Evolutionary conservation across 2,113 vertebrate genomes (phyloP).

Genomic region (Cyanoliseus patagonus): DNA sequence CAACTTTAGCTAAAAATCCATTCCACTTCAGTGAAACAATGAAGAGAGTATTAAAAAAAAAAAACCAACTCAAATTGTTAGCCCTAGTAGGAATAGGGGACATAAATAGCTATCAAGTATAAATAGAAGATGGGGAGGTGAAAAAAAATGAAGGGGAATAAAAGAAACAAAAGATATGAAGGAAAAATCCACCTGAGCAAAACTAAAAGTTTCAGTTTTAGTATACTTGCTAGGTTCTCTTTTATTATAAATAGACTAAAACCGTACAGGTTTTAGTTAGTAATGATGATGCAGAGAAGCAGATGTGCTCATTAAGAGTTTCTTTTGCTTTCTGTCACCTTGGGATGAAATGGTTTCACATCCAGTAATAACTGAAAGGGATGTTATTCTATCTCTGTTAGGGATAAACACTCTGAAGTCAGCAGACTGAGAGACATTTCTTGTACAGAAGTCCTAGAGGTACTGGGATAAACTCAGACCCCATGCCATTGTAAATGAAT

Average conservation of each 20-base stretch:
- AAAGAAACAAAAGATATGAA: neutral
- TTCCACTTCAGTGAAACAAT: neutral
- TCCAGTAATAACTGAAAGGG: neutral
- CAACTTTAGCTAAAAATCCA: neutral
- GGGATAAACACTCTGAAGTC: neutral
- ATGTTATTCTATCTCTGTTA: neutral
- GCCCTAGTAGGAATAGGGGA: neutral
- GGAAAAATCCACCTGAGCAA: neutral
- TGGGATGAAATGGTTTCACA: neutral
- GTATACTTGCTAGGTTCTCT: neutral
- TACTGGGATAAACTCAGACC: neutral
- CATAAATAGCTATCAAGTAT: neutral
- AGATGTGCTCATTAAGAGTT: neutral
- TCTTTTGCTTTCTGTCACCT: neutral
- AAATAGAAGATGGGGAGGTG: neutral
- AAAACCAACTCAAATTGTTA: neutral
- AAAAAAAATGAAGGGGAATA: accelerated
- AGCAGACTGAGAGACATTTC: neutral
- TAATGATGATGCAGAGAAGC: neutral
- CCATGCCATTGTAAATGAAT: neutral
- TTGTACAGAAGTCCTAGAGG: neutral
- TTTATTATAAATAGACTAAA: neutral
- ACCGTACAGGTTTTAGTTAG: neutral
- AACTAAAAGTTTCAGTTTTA: neutral
- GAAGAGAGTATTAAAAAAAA: neutral